Base-by-base conservation (phyloP, 1,140 invertebrate genomes). In the Euglossa dilemma region DNA sequence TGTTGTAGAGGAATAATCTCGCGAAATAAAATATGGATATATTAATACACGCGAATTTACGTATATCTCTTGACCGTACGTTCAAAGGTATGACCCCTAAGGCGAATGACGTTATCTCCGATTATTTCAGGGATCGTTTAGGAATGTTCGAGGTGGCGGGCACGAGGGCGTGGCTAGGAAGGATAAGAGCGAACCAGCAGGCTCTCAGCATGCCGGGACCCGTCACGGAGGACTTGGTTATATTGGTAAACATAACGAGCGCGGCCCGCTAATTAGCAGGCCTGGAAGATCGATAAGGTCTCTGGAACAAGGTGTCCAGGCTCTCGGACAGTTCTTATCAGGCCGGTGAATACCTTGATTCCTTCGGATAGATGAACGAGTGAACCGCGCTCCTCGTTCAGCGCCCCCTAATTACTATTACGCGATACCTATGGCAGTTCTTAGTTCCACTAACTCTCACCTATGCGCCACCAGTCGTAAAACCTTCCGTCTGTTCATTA, bases 81-180 rank as follows among this genome's bases (percentile, higher is more conserved):
- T 36, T 36, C 36, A 36, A 36, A 36, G 36, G 1, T 4, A 36
- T 36, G 36, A 36, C 36, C 36, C 4, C 36, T 36, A n/a, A 23
- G 1, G n/a, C 1, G 9, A n/a, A 25, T 20, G n/a, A 52, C 2
- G 50, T 77, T 47, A 52, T 57, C n/a, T 56, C 2, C 20, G 61
- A 78, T 87, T 76, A 69, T 90, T 91, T 88, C 80, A 93, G 92
- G 14, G 89, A 90, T 73, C 90, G 82, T 84, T 80, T 93, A 76
- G 92, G 92, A 81, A 91, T 93, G 90, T 93, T 91, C 79, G 87
- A 93, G 36, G 89, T 91, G n/a, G 89, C 91, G 28, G 92, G 91
- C 43, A 87, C 90, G 43, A 91, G 88, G 76, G 92, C 91, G 45
- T 93, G 92, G 93, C 74, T 93, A 59, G 93, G 90, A 61, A 93